Conservation (phyloP, 2,888 invertebrate species). For the Cremastobaeus sp. region DNA sequence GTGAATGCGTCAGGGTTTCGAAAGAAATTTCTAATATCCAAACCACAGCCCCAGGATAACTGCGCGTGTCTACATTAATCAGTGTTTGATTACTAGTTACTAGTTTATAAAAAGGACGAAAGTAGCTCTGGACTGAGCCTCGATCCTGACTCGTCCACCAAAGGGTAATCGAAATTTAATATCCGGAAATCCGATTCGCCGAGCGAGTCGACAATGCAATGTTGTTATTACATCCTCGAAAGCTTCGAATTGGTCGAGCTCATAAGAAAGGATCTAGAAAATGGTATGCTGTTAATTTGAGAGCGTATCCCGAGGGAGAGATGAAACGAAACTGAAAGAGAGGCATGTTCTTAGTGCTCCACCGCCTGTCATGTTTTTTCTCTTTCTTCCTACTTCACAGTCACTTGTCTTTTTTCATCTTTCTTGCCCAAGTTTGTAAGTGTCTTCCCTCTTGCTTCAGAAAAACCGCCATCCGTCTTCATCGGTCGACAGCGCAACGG, state of each 20-base stretch:
- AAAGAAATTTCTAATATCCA: slow-evolving; percentile 35
- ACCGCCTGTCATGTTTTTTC: slow-evolving; percentile 63
- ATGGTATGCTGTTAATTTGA: slow-evolving; percentile 78
- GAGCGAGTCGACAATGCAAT: slow-evolving; percentile 47
- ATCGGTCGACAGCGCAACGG: slow-evolving; percentile 79
- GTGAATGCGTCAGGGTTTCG: slow-evolving; percentile 29
- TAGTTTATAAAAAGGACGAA: background rate
- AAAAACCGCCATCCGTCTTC: slow-evolving; percentile 78
- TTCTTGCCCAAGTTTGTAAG: slow-evolving; percentile 66
- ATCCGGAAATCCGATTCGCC: slow-evolving; percentile 48
- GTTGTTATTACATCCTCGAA: slow-evolving; percentile 61
- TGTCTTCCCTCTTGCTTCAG: slow-evolving; percentile 68
- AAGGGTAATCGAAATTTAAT: slow-evolving; percentile 40
- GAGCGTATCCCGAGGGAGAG: slow-evolving; percentile 72
- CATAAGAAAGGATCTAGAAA: slow-evolving; percentile 71
- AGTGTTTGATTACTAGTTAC: background rate
- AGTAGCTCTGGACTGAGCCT: slow-evolving; percentile 25
- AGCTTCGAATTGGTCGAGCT: slow-evolving; percentile 68
- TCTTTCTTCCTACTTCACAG: slow-evolving; percentile 46
- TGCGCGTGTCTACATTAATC: slow-evolving; percentile 23
- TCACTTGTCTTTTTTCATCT: slow-evolving; percentile 52
- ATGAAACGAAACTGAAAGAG: slow-evolving; percentile 63
- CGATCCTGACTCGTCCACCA: slow-evolving; percentile 42
- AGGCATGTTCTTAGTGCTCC: slow-evolving; percentile 61
- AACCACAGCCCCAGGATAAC: slow-evolving; percentile 15